Evolutionary conservation across 2,888 invertebrate genomes (phyloP).

Genomic region (Drosophila nr. medialis): DNA sequence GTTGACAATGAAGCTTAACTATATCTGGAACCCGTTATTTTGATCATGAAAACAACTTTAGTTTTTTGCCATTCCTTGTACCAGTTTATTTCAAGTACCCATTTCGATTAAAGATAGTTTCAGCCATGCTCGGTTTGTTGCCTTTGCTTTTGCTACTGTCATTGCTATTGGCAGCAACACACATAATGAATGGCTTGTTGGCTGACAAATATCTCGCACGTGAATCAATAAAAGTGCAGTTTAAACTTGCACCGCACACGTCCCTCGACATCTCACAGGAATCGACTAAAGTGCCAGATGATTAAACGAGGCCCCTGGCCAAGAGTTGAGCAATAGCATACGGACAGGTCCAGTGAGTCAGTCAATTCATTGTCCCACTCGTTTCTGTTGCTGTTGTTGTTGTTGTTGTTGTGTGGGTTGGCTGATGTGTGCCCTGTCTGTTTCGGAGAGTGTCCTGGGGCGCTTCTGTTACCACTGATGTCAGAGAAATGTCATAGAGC

Average conservation of each 20-base stretch:
- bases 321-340: constrained; percentile 27
- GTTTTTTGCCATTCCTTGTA: not conserved
- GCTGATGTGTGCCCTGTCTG: constrained; percentile 25
- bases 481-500: constrained; percentile 53
- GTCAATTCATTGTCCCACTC: constrained; percentile 59
- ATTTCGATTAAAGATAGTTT: constrained; percentile 1
- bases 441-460: constrained; percentile 6
- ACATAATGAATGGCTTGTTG: constrained; percentile 12
- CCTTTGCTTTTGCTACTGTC: not conserved
- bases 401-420: constrained; percentile 27
- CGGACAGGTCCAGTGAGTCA: constrained; percentile 28
- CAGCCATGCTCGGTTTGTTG: constrained; percentile 10
- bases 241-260: constrained; percentile 3
- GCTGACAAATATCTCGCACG: constrained; percentile 38
- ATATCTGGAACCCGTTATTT: not conserved
- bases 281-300: constrained; percentile 36
- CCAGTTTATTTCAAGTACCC: not conserved
- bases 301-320: constrained; percentile 32
- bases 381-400: not conserved
- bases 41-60: not conserved
- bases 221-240: constrained; percentile 42
- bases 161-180: constrained; percentile 8
- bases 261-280: constrained; percentile 1
- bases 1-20: not conserved
- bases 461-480: constrained; percentile 51